phyloP scores from a whole-genome alignment of 2,797 vertebrate species.

The Enteromius afrohamiltoni region DNA sequence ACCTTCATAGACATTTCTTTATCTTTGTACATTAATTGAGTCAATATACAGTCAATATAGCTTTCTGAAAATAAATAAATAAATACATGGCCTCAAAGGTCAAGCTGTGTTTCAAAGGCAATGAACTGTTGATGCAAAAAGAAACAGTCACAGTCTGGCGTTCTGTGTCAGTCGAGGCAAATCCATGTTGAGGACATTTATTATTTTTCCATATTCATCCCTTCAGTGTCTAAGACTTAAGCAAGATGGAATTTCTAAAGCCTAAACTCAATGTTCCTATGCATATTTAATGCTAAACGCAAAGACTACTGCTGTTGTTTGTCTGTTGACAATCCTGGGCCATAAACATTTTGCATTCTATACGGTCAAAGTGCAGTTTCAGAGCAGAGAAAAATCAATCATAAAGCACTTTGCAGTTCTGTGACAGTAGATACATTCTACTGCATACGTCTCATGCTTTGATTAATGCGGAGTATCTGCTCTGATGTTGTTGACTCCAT shows the following conservation, averaged over 20 bases:
- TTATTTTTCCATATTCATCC: background rate
- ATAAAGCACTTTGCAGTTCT: constrained; percentile 64
- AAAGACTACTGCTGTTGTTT: constrained; percentile 42
- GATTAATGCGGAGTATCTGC: constrained; percentile 57
- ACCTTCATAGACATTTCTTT: background rate
- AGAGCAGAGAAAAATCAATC: constrained; percentile 61
- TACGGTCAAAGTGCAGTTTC: constrained; percentile 53
- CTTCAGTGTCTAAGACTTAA: background rate
- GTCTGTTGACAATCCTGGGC: background rate
- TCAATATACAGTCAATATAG: background rate
- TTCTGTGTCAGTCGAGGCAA: background rate
- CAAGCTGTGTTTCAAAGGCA: background rate
- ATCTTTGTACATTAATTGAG: background rate
- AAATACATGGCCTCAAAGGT: background rate
- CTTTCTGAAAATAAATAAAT: background rate
- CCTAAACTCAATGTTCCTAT: background rate
- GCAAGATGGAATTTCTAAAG: background rate
- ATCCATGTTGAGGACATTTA: background rate
- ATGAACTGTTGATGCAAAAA: background rate
- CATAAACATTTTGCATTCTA: constrained; percentile 54
- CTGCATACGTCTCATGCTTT: constrained; percentile 52
- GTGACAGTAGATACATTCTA: constrained; percentile 40
- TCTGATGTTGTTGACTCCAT: constrained; percentile 60
- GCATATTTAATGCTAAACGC: constrained; percentile 53
- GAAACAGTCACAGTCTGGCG: background rate